Base-by-base conservation (phyloP, 2,113 vertebrate species). In the Aspidoscelis tigris region DNA sequence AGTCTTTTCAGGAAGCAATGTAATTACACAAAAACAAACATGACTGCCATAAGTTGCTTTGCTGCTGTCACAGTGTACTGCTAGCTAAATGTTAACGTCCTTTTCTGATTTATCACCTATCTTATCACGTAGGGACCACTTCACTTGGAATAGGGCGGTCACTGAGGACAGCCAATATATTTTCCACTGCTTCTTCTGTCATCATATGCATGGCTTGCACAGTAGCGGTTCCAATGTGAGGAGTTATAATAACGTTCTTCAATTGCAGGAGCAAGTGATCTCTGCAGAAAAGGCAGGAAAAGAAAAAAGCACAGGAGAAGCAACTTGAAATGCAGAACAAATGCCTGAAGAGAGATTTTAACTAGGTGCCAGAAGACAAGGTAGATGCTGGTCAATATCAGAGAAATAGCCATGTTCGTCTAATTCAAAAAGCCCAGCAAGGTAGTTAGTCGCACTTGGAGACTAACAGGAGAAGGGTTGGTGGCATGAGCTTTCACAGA, bases 171-270 rank as follows among this genome's bases (percentile, higher is more conserved):
- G 94, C 93, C 84, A 92, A 87, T 0, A 95, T 93, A 55, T 95
- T 96, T 88, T 83, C 78, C 78, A 93, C 85, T 83, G 94, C 86
- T 86, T 90, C 90, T 89, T 95, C 91, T 87, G 93, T 90, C 88
- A 95, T 95, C 80, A 77, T 85, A 43, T 0, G 1, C 21, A 78
- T 24, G 8, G 93, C 90, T 3, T 93, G 92, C 20, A 82, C 85
- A 69, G 95, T 95, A 1, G 95, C 93, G 0, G 95, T 95, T 83
- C 96, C 96, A 74, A 93, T 86, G 80, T 96, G 96, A 7, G 95
- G 95, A 39, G 95, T 94, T 89, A 95, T 86, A 72, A 89, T 94
- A 78, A 95, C 0, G 0, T 95, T 96, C 78, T 80, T 90, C 84
- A 96, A 33, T 33, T 88, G 92, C 82, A 96, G 64, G 83, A 95